These are phyloP conservation scores for Dicentrarchus labrax DNA, from an alignment of 2,113 vertebrate genomes.

Conservation along the genomic window DNA sequence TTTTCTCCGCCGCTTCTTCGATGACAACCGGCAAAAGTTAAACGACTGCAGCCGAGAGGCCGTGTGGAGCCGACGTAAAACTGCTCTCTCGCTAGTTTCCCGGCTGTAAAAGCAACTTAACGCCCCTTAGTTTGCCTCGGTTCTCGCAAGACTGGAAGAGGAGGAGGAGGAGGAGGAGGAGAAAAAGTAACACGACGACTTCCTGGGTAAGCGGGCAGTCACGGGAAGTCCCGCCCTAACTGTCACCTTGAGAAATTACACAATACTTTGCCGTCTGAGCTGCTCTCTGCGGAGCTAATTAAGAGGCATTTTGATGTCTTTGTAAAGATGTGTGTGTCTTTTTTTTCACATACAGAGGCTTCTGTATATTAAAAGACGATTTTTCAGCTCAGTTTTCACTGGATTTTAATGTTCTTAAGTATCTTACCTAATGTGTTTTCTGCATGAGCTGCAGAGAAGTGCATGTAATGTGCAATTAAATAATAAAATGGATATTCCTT, in stretches of 20 bases:
- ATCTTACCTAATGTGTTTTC: not conserved
- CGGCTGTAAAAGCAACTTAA: not conserved
- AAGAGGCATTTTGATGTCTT: not conserved
- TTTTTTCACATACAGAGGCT: not conserved
- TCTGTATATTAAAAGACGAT: not conserved
- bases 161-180: slow-evolving; percentile 24
- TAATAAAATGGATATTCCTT: too few species aligned
- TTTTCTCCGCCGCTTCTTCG: slow-evolving; percentile 30
- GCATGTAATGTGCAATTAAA: not conserved
- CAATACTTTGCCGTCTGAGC: not conserved
- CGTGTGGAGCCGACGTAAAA: not conserved
- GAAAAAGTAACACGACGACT: slow-evolving; percentile 70
- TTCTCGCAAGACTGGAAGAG: slow-evolving; percentile 28
- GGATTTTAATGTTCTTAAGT: too few species aligned
- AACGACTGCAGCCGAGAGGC: not conserved
- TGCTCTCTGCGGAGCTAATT: not conserved
- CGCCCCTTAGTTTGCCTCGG: slow-evolving; percentile 7
- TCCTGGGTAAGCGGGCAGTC: slow-evolving; percentile 56
- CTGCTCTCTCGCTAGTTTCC: not conserved
- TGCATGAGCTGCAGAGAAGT: not conserved
- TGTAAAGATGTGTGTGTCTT: not conserved
- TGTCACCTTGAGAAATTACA: slow-evolving; percentile 57
- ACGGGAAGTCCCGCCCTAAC: slow-evolving; percentile 71
- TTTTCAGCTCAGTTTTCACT: too few species aligned
- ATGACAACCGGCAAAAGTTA: slow-evolving; percentile 37